phyloP scores from a whole-genome alignment of 2,888 invertebrate species.

The Beris chalybata region DNA sequence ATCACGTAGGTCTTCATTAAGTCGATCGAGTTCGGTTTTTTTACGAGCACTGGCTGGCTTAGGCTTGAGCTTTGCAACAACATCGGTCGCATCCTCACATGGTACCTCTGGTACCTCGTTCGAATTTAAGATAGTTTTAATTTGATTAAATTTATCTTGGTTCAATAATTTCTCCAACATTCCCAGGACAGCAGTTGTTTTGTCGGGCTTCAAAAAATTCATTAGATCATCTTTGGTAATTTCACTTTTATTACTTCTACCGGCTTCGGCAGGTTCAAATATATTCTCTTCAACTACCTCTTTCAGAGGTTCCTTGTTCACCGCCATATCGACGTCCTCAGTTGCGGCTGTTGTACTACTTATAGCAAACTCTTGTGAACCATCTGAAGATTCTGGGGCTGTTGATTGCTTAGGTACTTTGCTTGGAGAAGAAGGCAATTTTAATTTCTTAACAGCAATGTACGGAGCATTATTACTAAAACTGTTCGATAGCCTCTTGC shows the following conservation, averaged over 20 bases:
- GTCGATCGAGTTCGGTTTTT: slow-evolving; percentile 61
- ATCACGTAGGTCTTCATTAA: slow-evolving; percentile 64
- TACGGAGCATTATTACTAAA: too few species aligned
- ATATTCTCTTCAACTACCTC: slow-evolving; percentile 18
- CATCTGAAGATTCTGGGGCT: too few species aligned
- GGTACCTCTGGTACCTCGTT: background rate
- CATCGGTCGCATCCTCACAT: too few species aligned
- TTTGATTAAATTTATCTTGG: too few species aligned
- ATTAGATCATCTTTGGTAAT: slow-evolving; percentile 41
- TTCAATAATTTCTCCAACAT: slow-evolving; percentile 38
- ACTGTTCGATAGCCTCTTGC: too few species aligned
- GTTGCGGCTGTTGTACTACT: slow-evolving; percentile 9
- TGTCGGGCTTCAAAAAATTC: slow-evolving; percentile 45
- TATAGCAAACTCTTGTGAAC: too few species aligned
- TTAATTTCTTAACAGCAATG: too few species aligned
- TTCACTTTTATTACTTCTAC: slow-evolving; percentile 34
- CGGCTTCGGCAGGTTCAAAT: slow-evolving; percentile 4
- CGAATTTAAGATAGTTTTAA: slow-evolving; percentile 42
- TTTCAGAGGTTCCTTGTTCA: background rate
- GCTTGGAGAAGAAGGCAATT: too few species aligned
- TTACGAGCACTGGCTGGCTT: background rate
- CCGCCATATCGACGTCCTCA: too few species aligned
- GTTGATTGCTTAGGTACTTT: too few species aligned
- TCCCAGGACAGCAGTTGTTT: slow-evolving; percentile 43
- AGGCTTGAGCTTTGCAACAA: background rate